These are phyloP conservation scores for Oligia latruncula DNA, from an alignment of 2,888 invertebrate genomes.

Conservation along the genomic window DNA sequence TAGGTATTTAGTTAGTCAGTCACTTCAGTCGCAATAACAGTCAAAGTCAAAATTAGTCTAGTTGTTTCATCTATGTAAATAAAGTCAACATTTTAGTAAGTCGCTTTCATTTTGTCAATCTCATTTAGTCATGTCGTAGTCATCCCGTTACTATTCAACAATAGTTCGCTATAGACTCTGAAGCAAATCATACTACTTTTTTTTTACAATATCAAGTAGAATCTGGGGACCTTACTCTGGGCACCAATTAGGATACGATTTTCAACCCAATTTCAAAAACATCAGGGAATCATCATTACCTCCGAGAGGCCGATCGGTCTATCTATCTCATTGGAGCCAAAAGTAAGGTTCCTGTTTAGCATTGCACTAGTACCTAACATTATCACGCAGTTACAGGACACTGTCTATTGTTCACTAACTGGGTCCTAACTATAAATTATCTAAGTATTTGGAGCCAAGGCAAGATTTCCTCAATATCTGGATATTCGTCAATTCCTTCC, in stretches of 20 bases:
- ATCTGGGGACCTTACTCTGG: conserved; percentile 4
- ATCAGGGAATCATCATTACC: too few species aligned
- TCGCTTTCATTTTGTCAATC: conserved; percentile 7
- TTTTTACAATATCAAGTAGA: neutral
- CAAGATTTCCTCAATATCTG: conserved; percentile 32
- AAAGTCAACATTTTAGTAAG: conserved; percentile 11
- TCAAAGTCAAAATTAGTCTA: conserved; percentile 12
- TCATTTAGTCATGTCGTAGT: conserved; percentile 12
- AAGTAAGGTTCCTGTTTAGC: neutral
- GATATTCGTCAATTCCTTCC: conserved; percentile 38
- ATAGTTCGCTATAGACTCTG: neutral
- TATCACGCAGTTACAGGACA: conserved; percentile 4
- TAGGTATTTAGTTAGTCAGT: neutral
- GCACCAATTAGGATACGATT: neutral
- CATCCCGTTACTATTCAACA: neutral
- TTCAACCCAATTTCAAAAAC: neutral
- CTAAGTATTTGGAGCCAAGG: conserved; percentile 42
- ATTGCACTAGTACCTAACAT: neutral
- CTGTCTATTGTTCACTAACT: conserved; percentile 1
- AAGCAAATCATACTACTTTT: neutral
- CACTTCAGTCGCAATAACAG: neutral
- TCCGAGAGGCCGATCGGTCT: too few species aligned
- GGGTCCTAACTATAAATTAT: conserved; percentile 8
- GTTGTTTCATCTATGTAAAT: neutral
- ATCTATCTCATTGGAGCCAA: neutral